Conservation (phyloP, 1,140 invertebrate genomes). For the Dendrolimus kikuchii region DNA sequence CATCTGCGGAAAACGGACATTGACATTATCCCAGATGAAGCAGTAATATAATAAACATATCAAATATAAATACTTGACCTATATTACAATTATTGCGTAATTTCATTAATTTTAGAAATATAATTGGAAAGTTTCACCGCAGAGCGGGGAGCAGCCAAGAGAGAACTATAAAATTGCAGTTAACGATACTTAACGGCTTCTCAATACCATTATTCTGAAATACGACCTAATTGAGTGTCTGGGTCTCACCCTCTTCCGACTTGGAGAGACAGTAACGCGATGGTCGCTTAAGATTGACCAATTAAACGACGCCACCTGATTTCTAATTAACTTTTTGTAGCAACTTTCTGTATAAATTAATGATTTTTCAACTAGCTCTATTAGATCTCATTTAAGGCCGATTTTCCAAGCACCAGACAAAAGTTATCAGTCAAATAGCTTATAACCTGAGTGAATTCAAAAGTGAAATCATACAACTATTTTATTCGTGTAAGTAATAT, state of each 20-base stretch:
- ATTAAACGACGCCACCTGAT: constrained; percentile 11
- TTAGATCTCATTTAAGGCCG: too few relatives aligned
- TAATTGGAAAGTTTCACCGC: constrained; percentile 34
- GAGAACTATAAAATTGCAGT: constrained; percentile 43
- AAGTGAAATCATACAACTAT: too few relatives aligned
- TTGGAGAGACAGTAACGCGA: constrained; percentile 11
- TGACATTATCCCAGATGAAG: too few relatives aligned
- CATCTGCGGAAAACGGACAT: too few relatives aligned
- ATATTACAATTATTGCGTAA: constrained; percentile 8
- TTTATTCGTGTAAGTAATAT: too few relatives aligned
- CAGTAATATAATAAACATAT: too few relatives aligned
- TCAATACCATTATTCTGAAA: constrained; percentile 36
- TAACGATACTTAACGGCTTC: constrained; percentile 28
- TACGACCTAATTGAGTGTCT: constrained; percentile 31
- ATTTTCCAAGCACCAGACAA: too few relatives aligned
- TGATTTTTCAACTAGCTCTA: too few relatives aligned
- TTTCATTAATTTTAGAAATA: constrained; percentile 30
- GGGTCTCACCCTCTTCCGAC: constrained; percentile 4
- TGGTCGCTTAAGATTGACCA: neutral
- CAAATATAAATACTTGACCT: neutral
- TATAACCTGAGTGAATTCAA: too few relatives aligned
- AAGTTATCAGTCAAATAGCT: too few relatives aligned
- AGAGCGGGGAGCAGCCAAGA: constrained; percentile 15
- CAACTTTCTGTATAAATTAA: constrained; percentile 6
- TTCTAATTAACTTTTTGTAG: constrained; percentile 18